phyloP scores from a whole-genome alignment of 2,113 vertebrate genomes.

The Paedocypris sp. region DNA sequence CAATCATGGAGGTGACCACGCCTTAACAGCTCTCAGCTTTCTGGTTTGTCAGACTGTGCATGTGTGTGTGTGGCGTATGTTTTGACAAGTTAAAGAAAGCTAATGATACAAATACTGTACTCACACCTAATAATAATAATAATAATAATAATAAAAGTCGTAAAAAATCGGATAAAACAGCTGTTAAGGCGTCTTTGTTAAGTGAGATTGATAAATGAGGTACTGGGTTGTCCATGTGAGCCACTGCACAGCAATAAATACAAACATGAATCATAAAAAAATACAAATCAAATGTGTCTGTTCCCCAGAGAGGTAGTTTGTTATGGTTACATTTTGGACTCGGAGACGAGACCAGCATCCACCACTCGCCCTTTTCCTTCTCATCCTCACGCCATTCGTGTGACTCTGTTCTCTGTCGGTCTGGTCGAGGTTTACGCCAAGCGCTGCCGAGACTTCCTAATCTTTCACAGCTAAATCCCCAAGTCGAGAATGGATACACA shows the following conservation, averaged over 20 bases:
- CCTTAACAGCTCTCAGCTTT: constrained; percentile 34
- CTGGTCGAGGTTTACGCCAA: constrained; percentile 6
- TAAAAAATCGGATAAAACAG: constrained; percentile 17
- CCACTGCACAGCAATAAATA: constrained; percentile 71
- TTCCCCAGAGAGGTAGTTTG: constrained; percentile 69
- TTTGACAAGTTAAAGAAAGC: constrained; percentile 11
- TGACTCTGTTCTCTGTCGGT: constrained; percentile 10
- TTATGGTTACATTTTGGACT: constrained; percentile 62
- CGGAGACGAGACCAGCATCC: constrained; percentile 51
- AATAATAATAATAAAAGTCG: constrained; percentile 26
- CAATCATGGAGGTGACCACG: constrained; percentile 38
- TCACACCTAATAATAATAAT: constrained; percentile 21
- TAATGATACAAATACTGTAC: constrained; percentile 25
- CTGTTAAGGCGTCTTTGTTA: constrained; percentile 49
- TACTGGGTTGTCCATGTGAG: constrained; percentile 62
- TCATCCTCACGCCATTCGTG: constrained; percentile 29
- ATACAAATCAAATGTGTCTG: constrained; percentile 64
- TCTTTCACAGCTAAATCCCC: neutral
- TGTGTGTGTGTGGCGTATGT: neutral
- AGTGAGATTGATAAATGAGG: constrained; percentile 61
- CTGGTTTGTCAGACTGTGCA: neutral
- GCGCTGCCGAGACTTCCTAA: constrained; percentile 12
- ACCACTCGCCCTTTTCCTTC: constrained; percentile 54
- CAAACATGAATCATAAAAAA: constrained; percentile 61
- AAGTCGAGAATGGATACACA: neutral